Evolutionary conservation across 2,113 vertebrate species (phyloP).

Genomic region (Equus przewalskii): DNA sequence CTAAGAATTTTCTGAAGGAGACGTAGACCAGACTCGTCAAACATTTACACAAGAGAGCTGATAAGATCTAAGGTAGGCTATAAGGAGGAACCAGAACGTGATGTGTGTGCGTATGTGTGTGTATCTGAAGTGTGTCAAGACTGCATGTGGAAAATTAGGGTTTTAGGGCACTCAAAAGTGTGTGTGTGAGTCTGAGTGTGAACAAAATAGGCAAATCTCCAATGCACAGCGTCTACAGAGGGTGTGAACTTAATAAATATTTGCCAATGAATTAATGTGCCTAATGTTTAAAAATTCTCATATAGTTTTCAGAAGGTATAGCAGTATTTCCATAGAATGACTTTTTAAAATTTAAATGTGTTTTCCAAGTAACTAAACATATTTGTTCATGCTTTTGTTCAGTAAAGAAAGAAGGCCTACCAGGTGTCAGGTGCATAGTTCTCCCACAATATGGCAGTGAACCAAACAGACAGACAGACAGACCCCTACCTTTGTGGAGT

Average conservation of each 20-base stretch:
- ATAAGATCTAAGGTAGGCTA: conserved; percentile 12
- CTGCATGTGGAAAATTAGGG: neutral
- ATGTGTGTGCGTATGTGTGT: too few species aligned
- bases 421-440: too few species aligned
- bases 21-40: neutral
- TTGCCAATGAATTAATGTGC: neutral
- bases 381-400: neutral
- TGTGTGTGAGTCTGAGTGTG: neutral
- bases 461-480: neutral
- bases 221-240: neutral
- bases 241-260: neutral
- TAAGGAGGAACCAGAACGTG: neutral
- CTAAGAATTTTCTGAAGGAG: conserved; percentile 67
- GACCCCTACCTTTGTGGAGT: fast-evolving
- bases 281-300: neutral
- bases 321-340: neutral
- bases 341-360: neutral
- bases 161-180: neutral
- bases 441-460: neutral
- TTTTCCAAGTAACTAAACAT: neutral
- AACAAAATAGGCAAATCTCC: neutral
- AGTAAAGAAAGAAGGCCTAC: neutral
- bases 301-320: neutral
- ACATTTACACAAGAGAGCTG: neutral
- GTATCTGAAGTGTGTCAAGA: neutral